Evolutionary conservation across 2,797 vertebrate species (phyloP).

Genomic region (Tiaroga cobitis): DNA sequence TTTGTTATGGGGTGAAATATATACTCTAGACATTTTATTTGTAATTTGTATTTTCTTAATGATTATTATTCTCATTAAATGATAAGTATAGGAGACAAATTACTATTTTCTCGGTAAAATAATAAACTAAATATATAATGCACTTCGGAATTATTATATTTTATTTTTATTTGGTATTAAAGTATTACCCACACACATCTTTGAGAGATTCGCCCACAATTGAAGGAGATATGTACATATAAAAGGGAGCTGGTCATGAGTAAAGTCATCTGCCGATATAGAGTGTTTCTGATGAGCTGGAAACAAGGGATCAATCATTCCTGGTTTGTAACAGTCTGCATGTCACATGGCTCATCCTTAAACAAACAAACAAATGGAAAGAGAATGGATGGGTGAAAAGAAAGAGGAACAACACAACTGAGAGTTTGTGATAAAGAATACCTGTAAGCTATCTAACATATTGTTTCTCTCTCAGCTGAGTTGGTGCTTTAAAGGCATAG

Average conservation of each 20-base stretch:
- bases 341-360: constrained; percentile 9
- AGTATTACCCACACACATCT: background rate
- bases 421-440: background rate
- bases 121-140: background rate
- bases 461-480: background rate
- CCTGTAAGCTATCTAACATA: background rate
- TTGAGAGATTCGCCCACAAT: background rate
- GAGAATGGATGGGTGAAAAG: constrained; percentile 1
- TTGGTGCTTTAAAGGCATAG: background rate
- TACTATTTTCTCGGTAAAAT: background rate
- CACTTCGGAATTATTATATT: background rate
- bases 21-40: too few species aligned
- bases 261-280: background rate
- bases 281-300: constrained; percentile 7
- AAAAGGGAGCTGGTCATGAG: background rate
- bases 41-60: too few species aligned
- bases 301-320: constrained; percentile 16
- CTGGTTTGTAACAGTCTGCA: constrained; percentile 2
- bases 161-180: background rate
- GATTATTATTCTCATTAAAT: too few species aligned
- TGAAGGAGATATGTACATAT: background rate
- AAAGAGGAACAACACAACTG: constrained; percentile 16
- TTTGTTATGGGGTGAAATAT: too few species aligned
- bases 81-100: background rate
- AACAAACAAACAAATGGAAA: constrained; percentile 29